These are phyloP conservation scores for Sprattus sprattus DNA, from an alignment of 2,113 vertebrate species.

Conservation along the genomic window DNA sequence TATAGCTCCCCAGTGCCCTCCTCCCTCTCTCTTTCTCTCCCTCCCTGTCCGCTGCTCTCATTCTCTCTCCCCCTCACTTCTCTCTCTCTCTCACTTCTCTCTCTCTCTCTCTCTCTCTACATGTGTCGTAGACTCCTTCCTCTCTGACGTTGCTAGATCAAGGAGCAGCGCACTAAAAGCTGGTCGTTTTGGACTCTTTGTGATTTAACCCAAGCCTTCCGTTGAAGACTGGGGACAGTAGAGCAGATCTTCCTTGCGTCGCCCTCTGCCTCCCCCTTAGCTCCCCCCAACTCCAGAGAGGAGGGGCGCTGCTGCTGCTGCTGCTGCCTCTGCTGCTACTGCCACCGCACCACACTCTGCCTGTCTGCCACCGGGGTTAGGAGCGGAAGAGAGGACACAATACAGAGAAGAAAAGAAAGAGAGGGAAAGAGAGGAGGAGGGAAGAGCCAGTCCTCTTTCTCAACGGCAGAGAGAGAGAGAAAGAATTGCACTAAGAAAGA, in stretches of 20 bases:
- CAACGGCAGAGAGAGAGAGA: not conserved
- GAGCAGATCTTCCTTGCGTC: slow-evolving; percentile 50
- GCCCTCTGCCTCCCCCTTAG: slow-evolving; percentile 43
- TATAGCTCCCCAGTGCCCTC: not conserved
- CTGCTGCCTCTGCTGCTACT: not conserved
- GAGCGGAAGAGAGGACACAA: not conserved
- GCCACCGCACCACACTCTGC: not conserved
- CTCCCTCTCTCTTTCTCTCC: not conserved
- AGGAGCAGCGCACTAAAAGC: not conserved
- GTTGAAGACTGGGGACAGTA: not conserved
- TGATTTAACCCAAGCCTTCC: not conserved
- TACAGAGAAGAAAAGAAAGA: not conserved
- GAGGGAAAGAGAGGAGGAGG: slow-evolving; percentile 21
- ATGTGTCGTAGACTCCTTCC: not conserved
- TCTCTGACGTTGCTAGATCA: not conserved
- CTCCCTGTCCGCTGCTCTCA: not conserved
- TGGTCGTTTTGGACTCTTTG: not conserved
- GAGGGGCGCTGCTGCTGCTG: slow-evolving; percentile 31
- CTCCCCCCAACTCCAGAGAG: slow-evolving; percentile 30
- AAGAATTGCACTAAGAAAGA: not conserved
- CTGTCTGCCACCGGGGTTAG: slow-evolving; percentile 2
- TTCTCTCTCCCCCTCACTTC: not conserved
- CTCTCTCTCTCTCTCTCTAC: not conserved
- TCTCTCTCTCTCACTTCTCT: not conserved
- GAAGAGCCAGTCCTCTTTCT: not conserved